A percentile compares a stretch with the other conserved stretches of the same genome.
Evolutionary conservation across 2,888 invertebrate genomes (phyloP).

Genomic region (Conchocele bisecta): DNA sequence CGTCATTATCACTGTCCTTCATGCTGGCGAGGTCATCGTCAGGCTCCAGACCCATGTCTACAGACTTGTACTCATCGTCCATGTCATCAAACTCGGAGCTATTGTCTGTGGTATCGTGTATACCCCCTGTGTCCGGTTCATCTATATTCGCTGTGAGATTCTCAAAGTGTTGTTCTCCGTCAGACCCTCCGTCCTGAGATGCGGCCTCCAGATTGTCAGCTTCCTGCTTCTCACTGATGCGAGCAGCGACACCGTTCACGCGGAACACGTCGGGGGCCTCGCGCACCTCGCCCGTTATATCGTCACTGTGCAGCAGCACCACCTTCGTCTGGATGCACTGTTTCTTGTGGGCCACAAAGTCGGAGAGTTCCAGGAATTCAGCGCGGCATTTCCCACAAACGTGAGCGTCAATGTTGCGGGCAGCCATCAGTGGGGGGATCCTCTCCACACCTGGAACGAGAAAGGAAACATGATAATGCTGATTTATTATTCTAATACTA

Average conservation of each 20-base stretch:
- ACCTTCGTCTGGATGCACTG: conserved; percentile 72
- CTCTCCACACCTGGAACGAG: conserved; percentile 46
- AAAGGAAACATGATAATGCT: conserved; percentile 14
- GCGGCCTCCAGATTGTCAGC: conserved; percentile 46
- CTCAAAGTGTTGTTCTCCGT: conserved; percentile 24
- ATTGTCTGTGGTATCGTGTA: conserved; percentile 39
- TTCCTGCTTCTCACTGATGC: conserved; percentile 32
- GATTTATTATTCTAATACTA: too few species aligned
- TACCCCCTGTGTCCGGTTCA: conserved; percentile 54
- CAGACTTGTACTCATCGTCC: conserved; percentile 51
- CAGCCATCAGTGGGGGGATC: not conserved
- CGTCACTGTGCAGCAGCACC: conserved; percentile 62
- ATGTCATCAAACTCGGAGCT: conserved; percentile 50
- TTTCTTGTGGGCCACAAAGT: conserved; percentile 80
- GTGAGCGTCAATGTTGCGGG: conserved; percentile 70
- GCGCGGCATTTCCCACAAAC: conserved; percentile 81
- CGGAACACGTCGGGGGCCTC: conserved; percentile 45
- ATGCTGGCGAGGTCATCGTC: conserved; percentile 49
- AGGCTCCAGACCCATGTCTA: conserved; percentile 32
- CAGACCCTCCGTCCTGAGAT: conserved; percentile 18
- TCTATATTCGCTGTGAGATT: conserved; percentile 40
- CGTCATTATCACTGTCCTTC: conserved; percentile 51
- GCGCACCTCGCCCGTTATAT: conserved; percentile 35
- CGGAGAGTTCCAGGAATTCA: conserved; percentile 78
- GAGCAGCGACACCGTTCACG: conserved; percentile 43